Evolutionary conservation across 1,140 invertebrate species (phyloP).

Genomic region (Helicoverpa armigera): DNA sequence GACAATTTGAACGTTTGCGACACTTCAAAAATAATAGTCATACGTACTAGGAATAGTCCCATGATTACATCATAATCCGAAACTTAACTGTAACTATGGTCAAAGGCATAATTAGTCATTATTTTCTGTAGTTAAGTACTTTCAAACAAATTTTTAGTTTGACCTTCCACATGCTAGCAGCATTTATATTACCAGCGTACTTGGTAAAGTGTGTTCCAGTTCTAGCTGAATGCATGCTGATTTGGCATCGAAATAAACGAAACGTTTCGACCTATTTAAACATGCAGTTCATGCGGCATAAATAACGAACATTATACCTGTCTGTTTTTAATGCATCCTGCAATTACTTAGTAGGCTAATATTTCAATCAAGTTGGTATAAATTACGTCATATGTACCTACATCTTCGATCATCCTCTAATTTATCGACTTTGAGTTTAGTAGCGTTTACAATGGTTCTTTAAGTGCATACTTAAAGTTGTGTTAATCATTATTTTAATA

Average conservation of each 20-base stretch:
- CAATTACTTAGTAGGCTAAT: not conserved
- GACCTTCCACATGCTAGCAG: not conserved
- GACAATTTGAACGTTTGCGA: no score
- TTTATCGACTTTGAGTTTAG: no score
- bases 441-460: no score
- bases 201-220: not conserved
- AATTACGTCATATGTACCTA: not conserved
- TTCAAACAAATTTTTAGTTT: no score
- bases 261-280: not conserved
- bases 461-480: no score
- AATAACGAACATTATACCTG: not conserved
- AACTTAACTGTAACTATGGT: no score
- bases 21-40: no score
- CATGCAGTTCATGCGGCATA: not conserved
- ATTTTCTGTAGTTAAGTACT: no score
- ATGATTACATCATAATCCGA: no score
- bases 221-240: not conserved
- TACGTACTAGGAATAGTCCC: no score
- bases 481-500: no score
- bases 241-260: conserved; percentile 14
- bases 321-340: conserved; percentile 11
- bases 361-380: not conserved
- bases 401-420: not conserved
- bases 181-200: not conserved
- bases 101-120: no score